Evolutionary conservation across 2,113 vertebrate genomes (phyloP).

Genomic region (Triplophysa siluroides): DNA sequence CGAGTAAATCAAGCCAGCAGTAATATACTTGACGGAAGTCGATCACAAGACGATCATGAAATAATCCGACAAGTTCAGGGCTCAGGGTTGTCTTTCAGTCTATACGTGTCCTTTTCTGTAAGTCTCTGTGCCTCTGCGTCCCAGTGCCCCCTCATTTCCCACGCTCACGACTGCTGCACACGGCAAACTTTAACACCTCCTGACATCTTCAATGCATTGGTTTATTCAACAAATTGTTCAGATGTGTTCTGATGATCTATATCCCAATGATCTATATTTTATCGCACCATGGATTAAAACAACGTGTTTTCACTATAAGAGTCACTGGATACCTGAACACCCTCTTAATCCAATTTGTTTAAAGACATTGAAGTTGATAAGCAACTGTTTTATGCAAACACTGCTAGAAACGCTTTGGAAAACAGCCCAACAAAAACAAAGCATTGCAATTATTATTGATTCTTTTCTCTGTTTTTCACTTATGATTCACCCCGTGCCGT

Average conservation of each 20-base stretch:
- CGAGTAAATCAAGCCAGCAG: background rate
- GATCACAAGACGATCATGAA: background rate
- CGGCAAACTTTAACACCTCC: background rate
- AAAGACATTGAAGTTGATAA: background rate
- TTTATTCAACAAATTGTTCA: background rate
- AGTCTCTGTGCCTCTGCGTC: slow-evolving; percentile 30
- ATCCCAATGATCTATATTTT: too few species aligned
- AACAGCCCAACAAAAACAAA: background rate
- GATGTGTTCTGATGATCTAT: too few species aligned
- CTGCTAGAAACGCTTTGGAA: slow-evolving; percentile 1
- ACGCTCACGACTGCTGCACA: slow-evolving; percentile 10
- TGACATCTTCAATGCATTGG: background rate
- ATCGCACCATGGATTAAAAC: too few species aligned
- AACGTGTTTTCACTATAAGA: too few species aligned
- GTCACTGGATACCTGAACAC: too few species aligned
- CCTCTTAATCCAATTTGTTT: too few species aligned
- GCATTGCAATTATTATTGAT: background rate
- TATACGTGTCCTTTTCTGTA: slow-evolving; percentile 32
- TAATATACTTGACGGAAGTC: background rate
- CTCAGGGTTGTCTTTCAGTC: slow-evolving; percentile 2
- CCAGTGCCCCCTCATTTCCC: slow-evolving; percentile 29
- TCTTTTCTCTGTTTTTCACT: background rate
- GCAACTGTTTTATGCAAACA: background rate
- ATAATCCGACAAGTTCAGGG: background rate
- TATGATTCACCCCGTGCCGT: background rate